phyloP scores from a whole-genome alignment of 92 coral and sea anemone genomes.

The Umimayanthus chanpuru region DNA sequence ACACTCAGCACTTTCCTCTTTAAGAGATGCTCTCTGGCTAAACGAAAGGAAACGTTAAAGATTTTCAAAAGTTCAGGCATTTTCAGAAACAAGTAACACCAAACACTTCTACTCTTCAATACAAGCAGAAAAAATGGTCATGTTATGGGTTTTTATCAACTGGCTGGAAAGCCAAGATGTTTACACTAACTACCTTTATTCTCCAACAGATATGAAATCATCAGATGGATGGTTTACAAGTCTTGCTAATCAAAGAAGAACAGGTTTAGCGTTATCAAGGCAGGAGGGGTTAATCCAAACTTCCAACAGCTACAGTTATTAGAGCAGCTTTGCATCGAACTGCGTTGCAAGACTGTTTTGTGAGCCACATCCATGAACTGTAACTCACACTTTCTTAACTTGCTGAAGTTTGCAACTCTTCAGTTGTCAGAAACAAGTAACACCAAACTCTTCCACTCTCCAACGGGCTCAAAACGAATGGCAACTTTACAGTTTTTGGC shows the following conservation, averaged over 20 bases:
- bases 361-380: neutral
- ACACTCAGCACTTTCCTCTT: no score
- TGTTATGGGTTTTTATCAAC: no score
- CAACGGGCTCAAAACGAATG: neutral
- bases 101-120: neutral
- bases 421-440: constrained; percentile 9
- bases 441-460: neutral
- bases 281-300: neutral
- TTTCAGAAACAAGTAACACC: neutral
- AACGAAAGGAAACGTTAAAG: neutral
- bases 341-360: neutral
- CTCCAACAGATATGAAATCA: no score
- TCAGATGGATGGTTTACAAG: no score
- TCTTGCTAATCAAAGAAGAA: no score
- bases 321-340: no score
- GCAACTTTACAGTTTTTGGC: neutral
- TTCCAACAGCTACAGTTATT: neutral
- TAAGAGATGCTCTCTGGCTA: neutral
- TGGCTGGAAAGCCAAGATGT: no score
- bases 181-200: no score
- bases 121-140: no score
- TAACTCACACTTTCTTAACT: constrained; percentile 7
- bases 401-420: constrained; percentile 21
- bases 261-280: no score
- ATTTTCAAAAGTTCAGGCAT: neutral